phyloP scores from a whole-genome alignment of 1,140 invertebrate genomes.

The Akabosia matsudoensis region DNA sequence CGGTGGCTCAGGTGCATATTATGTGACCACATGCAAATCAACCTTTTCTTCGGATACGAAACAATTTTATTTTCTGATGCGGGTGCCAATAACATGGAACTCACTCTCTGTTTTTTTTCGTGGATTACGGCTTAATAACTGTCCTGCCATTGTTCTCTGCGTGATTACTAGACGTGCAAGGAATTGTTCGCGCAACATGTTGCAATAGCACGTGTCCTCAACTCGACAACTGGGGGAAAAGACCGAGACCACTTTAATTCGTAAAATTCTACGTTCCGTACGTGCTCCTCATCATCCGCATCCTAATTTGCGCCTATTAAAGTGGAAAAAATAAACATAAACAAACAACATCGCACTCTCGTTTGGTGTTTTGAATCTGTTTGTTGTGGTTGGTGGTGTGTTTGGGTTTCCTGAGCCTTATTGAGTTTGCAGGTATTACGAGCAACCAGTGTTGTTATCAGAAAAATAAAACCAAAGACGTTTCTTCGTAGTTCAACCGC shows the following conservation, averaged over 20 bases:
- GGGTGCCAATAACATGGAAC: too few species aligned
- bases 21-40: too few species aligned
- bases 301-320: background rate
- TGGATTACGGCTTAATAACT: background rate
- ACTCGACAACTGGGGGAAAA: background rate
- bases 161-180: background rate
- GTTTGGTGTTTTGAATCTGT: background rate
- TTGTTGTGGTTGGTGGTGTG: too few species aligned
- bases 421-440: too few species aligned
- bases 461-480: too few species aligned
- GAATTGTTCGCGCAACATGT: slow-evolving; percentile 1
- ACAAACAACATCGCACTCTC: background rate
- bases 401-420: too few species aligned
- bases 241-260: background rate
- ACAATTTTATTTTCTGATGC: too few species aligned
- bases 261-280: background rate
- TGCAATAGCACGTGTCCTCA: background rate
- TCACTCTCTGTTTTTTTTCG: too few species aligned
- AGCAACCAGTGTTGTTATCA: too few species aligned
- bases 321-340: background rate
- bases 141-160: slow-evolving; percentile 19
- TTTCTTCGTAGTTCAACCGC: too few species aligned
- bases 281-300: slow-evolving; percentile 1
- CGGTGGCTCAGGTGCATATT: too few species aligned
- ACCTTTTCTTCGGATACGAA: too few species aligned